Evolutionary conservation across 1,140 invertebrate genomes (phyloP).

Genomic region (Drosophila pachea): DNA sequence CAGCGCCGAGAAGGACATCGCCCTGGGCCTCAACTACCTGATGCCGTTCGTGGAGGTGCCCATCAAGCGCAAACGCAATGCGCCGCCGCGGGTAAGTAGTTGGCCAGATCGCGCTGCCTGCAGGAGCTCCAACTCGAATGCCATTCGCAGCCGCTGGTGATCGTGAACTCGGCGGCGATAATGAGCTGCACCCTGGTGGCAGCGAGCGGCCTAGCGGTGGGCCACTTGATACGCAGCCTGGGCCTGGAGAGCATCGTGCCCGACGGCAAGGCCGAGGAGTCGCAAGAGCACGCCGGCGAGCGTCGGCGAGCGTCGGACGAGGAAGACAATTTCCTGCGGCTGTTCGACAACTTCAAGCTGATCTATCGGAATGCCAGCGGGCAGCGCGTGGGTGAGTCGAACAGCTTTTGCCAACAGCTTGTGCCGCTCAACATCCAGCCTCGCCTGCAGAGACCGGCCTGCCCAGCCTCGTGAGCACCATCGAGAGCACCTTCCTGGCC

Average conservation of each 20-base stretch:
- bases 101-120: not conserved
- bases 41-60: conserved; percentile 71
- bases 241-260: conserved; percentile 47
- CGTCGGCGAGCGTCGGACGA: conserved; percentile 32
- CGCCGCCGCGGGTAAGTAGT: conserved; percentile 46
- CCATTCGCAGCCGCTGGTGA: conserved; percentile 44
- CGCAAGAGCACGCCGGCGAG: conserved; percentile 5
- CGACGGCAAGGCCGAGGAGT: conserved; percentile 23
- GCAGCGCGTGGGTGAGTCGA: conserved; percentile 53
- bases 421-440: not conserved
- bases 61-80: conserved; percentile 53
- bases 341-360: conserved; percentile 65
- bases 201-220: conserved; percentile 46
- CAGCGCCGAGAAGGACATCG: conserved; percentile 54
- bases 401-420: no score
- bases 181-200: conserved; percentile 57
- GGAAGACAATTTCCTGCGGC: conserved; percentile 23
- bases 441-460: conserved; percentile 47
- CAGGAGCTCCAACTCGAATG: no score
- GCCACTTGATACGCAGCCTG: conserved; percentile 59
- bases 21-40: conserved; percentile 62
- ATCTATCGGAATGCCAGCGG: conserved; percentile 65
- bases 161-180: conserved; percentile 63
- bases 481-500: conserved; percentile 55
- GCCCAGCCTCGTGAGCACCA: conserved; percentile 44